Evolutionary conservation across 2,113 vertebrate genomes (phyloP).

Genomic region (Trachemys scripta): DNA sequence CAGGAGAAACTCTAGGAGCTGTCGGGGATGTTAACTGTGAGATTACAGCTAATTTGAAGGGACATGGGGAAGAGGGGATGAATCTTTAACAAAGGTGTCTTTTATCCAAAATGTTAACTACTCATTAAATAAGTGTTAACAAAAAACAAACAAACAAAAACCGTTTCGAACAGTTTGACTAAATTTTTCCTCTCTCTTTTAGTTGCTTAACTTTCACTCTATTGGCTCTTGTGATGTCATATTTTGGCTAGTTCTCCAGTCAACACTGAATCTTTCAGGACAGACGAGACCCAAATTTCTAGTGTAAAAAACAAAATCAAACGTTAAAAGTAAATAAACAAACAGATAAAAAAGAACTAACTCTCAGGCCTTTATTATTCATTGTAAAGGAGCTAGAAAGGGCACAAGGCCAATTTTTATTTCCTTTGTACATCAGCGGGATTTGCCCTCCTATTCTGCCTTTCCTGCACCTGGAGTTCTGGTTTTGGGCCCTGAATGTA

Average conservation of each 20-base stretch:
- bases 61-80: constrained; percentile 32
- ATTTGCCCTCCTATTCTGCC: neutral
- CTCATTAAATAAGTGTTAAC: neutral
- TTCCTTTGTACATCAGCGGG: accelerated
- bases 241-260: neutral
- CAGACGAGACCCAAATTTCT: neutral
- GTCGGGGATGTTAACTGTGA: neutral
- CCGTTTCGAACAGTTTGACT: neutral
- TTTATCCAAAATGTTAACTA: neutral
- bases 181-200: neutral
- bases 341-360: neutral
- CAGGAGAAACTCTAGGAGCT: neutral
- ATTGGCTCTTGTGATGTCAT: neutral
- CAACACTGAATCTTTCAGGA: accelerated
- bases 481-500: accelerated
- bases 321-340: neutral
- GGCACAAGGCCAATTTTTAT: accelerated
- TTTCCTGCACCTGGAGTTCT: neutral
- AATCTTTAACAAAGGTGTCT: neutral
- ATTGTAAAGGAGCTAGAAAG: neutral
- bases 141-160: neutral
- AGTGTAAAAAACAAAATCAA: neutral
- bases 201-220: neutral
- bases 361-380: neutral
- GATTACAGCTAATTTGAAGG: neutral